Conservation (phyloP, 1,140 invertebrate species). For the Aporrectodea caliginosa region DNA sequence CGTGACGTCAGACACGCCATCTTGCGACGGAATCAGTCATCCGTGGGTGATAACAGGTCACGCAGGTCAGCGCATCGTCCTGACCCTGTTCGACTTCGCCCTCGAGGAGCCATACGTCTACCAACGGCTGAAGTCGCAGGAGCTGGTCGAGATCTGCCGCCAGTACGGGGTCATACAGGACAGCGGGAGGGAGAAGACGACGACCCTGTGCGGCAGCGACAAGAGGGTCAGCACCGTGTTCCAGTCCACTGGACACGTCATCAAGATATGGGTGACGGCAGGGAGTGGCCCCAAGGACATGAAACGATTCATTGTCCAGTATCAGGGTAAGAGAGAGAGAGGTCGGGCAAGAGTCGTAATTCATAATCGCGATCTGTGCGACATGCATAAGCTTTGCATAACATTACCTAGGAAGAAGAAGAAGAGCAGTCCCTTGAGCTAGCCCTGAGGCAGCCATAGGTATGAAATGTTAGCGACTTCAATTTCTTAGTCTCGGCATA, state of each 20-base stretch:
- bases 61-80: slow-evolving; percentile 7
- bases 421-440: no score
- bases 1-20: slow-evolving; percentile 19
- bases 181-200: background rate
- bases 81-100: slow-evolving; percentile 23
- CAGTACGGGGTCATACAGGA: slow-evolving; percentile 20
- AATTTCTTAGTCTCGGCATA: no score
- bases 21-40: slow-evolving; percentile 20
- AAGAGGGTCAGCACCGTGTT: background rate
- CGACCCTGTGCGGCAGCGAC: background rate
- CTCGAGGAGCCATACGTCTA: background rate
- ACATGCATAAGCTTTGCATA: no score
- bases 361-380: no score
- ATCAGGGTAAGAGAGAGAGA: slow-evolving; percentile 8
- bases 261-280: slow-evolving; percentile 18
- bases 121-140: background rate
- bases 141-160: background rate
- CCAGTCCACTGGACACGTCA: background rate
- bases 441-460: no score
- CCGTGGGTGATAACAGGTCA: slow-evolving; percentile 10
- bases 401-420: no score
- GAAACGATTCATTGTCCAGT: slow-evolving; percentile 12
- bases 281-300: slow-evolving; percentile 5
- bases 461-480: no score
- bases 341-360: no score